Evolutionary conservation across 2,888 invertebrate genomes (phyloP).

Genomic region (Phoronis australis): DNA sequence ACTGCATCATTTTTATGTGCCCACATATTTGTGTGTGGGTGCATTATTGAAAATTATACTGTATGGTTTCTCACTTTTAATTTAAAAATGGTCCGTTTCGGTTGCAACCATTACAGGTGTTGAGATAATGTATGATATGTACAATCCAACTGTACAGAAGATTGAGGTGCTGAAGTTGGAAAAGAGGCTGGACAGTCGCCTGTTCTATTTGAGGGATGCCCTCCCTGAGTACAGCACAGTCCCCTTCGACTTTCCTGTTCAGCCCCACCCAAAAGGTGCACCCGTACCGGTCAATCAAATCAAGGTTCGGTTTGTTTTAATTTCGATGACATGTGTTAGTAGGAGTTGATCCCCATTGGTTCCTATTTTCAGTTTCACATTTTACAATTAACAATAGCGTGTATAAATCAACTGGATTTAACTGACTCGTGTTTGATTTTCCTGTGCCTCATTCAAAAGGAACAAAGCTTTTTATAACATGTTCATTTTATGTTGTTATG

Average conservation of each 20-base stretch:
- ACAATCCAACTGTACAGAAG: slow-evolving; percentile 84
- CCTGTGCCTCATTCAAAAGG: background rate
- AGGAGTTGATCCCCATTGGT: no score
- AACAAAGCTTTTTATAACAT: no score
- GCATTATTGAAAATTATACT: no score
- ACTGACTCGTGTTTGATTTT: no score
- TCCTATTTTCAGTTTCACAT: no score
- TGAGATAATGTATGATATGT: slow-evolving; percentile 77
- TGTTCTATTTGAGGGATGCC: slow-evolving; percentile 82
- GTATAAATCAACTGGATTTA: no score
- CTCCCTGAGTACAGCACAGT: slow-evolving; percentile 87
- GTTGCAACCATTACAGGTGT: slow-evolving; percentile 59
- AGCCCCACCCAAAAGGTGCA: slow-evolving; percentile 68
- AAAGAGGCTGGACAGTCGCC: slow-evolving; percentile 82
- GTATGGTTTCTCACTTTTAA: no score
- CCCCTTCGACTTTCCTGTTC: slow-evolving; percentile 83
- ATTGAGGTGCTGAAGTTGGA: slow-evolving; percentile 89
- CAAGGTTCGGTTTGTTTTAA: slow-evolving; percentile 39
- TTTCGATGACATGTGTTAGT: background rate
- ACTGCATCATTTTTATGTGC: no score
- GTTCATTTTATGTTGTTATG: no score
- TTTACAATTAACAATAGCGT: no score
- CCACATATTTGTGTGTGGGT: no score
- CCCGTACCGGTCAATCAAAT: slow-evolving; percentile 69
- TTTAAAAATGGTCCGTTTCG: no score